Conservation (phyloP, 30 jellyfish, hydroid and myxozoan genomes). For the Morbakka virulenta region DNA sequence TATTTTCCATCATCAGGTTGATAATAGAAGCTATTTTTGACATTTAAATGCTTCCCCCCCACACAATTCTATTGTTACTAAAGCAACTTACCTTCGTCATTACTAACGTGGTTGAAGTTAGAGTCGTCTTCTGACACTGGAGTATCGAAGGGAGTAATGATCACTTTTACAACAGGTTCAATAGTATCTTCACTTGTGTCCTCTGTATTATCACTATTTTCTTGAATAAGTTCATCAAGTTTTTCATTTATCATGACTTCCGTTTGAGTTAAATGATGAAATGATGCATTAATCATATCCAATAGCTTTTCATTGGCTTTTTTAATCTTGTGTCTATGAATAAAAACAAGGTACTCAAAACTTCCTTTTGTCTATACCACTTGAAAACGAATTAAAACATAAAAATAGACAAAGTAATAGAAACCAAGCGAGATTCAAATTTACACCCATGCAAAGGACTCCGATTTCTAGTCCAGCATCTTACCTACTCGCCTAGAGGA, state of each 20-base stretch:
- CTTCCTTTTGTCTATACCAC: not conserved
- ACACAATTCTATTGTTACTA: no score
- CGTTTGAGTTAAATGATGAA: constrained; percentile 25
- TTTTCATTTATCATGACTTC: constrained; percentile 49
- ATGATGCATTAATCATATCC: constrained; percentile 22
- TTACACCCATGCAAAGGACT: no score
- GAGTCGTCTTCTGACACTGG: not conserved
- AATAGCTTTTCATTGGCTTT: constrained; percentile 42
- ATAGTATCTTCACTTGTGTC: constrained; percentile 55
- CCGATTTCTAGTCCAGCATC: no score
- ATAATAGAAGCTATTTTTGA: no score
- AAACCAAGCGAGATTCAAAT: no score
- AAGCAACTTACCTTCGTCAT: no score
- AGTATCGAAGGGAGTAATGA: not conserved
- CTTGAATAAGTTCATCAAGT: constrained; percentile 51
- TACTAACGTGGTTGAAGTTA: no score
- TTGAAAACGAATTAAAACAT: no score
- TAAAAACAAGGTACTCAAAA: not conserved
- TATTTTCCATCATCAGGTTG: no score
- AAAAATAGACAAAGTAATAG: no score
- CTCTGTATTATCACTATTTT: constrained; percentile 44
- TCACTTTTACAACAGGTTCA: not conserved
- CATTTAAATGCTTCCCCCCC: no score
- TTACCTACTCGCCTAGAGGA: no score
- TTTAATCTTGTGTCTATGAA: constrained; percentile 18